Conservation (phyloP, 2,888 invertebrate species). For the Drosophila ochracea region DNA sequence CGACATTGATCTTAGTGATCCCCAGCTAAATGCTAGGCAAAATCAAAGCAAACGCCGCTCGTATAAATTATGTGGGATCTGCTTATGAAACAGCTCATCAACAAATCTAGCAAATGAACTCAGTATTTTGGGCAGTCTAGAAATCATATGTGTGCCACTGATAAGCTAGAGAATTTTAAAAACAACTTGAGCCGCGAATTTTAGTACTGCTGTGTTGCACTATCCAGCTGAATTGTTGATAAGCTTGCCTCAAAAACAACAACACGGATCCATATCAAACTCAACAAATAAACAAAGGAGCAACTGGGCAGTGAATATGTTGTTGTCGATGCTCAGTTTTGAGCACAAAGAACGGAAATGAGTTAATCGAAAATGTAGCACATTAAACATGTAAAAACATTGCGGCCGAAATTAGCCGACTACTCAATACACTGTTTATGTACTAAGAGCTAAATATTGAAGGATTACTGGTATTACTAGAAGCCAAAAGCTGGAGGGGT, state of each 20-base stretch:
- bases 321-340: conserved; percentile 19
- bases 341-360: conserved; percentile 55
- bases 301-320: conserved; percentile 15
- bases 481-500: neutral
- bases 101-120: conserved; percentile 11
- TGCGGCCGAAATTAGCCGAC: neutral
- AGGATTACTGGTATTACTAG: neutral
- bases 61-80: conserved; percentile 20
- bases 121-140: neutral
- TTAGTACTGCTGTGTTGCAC: neutral
- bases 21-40: conserved; percentile 18
- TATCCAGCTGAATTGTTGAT: conserved; percentile 25
- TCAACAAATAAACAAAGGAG: conserved; percentile 9
- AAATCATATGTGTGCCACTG: conserved; percentile 1
- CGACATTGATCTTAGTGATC: conserved; percentile 64
- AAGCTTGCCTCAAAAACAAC: conserved; percentile 16
- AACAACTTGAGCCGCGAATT: neutral
- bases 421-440: neutral
- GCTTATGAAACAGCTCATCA: conserved; percentile 8
- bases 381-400: conserved; percentile 3
- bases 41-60: conserved; percentile 47
- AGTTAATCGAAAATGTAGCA: conserved; percentile 35
- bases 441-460: neutral
- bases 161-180: conserved; percentile 8
- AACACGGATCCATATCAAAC: conserved; percentile 25